phyloP scores from a whole-genome alignment of 2,113 vertebrate genomes.

The Osmerus mordax region DNA sequence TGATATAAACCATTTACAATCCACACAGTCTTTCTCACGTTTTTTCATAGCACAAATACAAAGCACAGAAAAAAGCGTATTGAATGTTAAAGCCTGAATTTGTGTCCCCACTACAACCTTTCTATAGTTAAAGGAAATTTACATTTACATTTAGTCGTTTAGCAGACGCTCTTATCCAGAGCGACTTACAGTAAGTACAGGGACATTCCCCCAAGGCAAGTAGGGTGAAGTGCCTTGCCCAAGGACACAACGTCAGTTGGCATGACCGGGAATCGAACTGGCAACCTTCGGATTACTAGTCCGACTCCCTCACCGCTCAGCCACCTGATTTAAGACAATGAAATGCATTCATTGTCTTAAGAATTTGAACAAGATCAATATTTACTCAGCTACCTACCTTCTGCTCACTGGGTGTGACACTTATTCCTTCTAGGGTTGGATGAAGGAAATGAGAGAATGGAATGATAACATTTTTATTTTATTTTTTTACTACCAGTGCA shows the following conservation, averaged over 20 bases:
- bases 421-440: neutral
- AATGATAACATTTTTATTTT: constrained; percentile 1
- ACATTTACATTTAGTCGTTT: too few relatives aligned
- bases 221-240: too few relatives aligned
- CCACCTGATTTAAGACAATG: too few relatives aligned
- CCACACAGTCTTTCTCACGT: too few relatives aligned
- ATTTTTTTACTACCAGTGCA: constrained; percentile 8
- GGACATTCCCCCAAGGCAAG: too few relatives aligned
- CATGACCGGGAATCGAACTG: too few relatives aligned
- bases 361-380: constrained; percentile 55
- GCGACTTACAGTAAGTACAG: too few relatives aligned
- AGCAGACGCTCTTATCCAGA: too few relatives aligned
- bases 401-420: constrained; percentile 11
- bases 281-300: too few relatives aligned
- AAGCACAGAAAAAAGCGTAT: neutral
- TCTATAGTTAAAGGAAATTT: neutral
- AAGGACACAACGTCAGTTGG: too few relatives aligned
- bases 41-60: neutral
- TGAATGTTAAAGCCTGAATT: neutral
- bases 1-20: too few relatives aligned
- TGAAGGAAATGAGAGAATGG: constrained; percentile 17
- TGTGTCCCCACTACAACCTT: neutral
- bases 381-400: neutral
- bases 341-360: constrained; percentile 29
- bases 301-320: too few relatives aligned